phyloP scores from a whole-genome alignment of 2,888 invertebrate genomes.

The Brachyopa scutellaris region DNA sequence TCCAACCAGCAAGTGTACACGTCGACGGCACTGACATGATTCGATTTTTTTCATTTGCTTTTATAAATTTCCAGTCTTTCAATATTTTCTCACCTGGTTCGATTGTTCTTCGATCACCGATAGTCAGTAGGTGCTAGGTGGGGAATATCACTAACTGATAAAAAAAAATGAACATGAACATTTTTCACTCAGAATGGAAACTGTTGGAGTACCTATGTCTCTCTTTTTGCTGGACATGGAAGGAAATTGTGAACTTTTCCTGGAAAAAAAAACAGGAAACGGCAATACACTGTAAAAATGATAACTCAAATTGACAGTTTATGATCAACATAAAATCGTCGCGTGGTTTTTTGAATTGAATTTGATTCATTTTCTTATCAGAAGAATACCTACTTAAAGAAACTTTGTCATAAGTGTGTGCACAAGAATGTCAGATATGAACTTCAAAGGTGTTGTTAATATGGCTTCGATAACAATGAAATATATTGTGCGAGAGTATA shows the following conservation, averaged over 20 bases:
- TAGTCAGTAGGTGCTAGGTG: conserved; percentile 1
- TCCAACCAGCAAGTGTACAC: conserved; percentile 52
- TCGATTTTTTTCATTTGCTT: conserved; percentile 5
- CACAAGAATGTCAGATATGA: conserved; percentile 34
- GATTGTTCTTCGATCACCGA: conserved; percentile 55
- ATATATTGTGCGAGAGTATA: conserved; percentile 20
- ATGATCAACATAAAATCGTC: conserved; percentile 49
- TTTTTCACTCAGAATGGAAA: not conserved
- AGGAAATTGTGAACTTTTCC: conserved; percentile 15
- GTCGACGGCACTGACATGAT: conserved; percentile 60
- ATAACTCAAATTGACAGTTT: conserved; percentile 42
- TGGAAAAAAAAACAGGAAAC: conserved; percentile 30
- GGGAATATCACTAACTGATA: conserved; percentile 26
- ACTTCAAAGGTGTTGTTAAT: conserved; percentile 26
- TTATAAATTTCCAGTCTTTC: conserved; percentile 35
- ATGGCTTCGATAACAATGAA: conserved; percentile 24
- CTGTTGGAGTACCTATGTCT: not conserved
- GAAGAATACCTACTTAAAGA: not conserved
- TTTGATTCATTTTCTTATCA: conserved; percentile 40
- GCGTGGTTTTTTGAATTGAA: not conserved
- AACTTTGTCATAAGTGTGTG: conserved; percentile 19
- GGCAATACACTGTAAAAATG: conserved; percentile 13
- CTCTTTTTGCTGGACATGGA: not conserved
- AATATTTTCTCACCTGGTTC: conserved; percentile 67
- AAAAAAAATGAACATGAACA: not conserved